Evolutionary conservation across 2,888 invertebrate genomes (phyloP), one percentile per base, ranked within the genome.

Genomic region (Tetranychus piercei): DNA sequence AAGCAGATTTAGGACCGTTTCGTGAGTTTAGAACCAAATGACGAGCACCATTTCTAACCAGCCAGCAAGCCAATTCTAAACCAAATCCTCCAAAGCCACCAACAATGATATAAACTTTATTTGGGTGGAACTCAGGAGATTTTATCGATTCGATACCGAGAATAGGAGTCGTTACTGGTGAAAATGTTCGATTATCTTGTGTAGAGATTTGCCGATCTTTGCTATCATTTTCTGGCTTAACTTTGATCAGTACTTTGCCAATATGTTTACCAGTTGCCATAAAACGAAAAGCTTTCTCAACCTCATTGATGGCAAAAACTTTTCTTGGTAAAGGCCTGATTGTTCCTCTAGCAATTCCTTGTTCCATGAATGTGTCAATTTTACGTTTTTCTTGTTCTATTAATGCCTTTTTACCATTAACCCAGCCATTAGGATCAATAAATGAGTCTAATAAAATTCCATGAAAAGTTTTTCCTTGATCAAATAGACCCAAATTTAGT

Each of bases 251-350:
- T 73, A 97, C 96, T 86, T 97, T 97, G 79, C 97, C 97, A 80
- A 96, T 93, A 83, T 97, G 97, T 82, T 92, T 93, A 77, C 97
- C 97, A 15, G 92, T 90, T n/a, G 95, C 95, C 94, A 97, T 96
- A 84, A 87, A 94, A 78, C 86, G 81, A 86, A 94, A 96, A 2
- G 94, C 94, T 81, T 90, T 89, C 83, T 97, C 96, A 43, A 93
- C 88, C 84, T 95, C 90, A 80, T 88, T 87, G 80, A 90, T 90
- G 45, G 87, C 86, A 83, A 90, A 99, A 5, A 93, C 89, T 8
- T 92, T 91, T 72, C 88, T 86, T 20, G 91, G 91, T 74, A 99
- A 85, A 22, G 97, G 97, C 66, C 87, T 86, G 5, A 73, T 73
- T 45, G 44, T 34, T 44, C 71, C 71, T 23, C 43, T 34, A n/a